Evolutionary conservation across 2,888 invertebrate species (phyloP), one percentile per base, ranked within the genome.

Genomic region (Zygogramma bicolorata): DNA sequence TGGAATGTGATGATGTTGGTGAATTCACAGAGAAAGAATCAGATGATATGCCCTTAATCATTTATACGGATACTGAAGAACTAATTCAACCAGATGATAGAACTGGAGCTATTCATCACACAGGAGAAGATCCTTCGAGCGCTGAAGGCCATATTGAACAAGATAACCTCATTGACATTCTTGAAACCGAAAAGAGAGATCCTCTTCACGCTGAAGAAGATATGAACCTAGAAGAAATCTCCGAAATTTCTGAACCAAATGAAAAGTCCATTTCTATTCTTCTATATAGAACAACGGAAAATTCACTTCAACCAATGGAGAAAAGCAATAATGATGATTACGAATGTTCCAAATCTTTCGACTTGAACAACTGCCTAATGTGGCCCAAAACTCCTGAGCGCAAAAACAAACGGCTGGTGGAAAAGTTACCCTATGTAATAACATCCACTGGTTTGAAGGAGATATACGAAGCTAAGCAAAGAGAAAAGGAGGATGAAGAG

Each of bases 301-400:
- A 34, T 34, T 34, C 10, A 34, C 34, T 8, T 8, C 34, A 34
- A 34, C 34, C 34, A 34, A 34, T 34, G 34, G 2, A 34, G 34
- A 34, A 34, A 8, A 34, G 34, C 34, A 4, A 34, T 34, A 34
- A 34, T 34, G 10, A 34, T 34, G 6, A 34, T 34, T 8, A 34
- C 10, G 34, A 34, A 8, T 34, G 34, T 34, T 34, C 34, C 10
- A 34, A 6, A 34, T 34, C 34, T 34, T 34, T 34, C 10, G 10
- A 10, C 34, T 1, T 34, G 10, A 34, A 34, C 6, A 10, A 34
- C 34, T 34, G 34, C 34, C 34, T 34, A 6, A 22, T 57, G 57
- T 22, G 57, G 57, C 27, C 57, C 57, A 57, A 57, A 57, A 57
- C 57, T 57, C 57, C 57, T 57, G 57, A 57, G 27, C 57, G 57